phyloP scores from a whole-genome alignment of 2,888 invertebrate genomes.

The Pogonocherus hispidulus region DNA sequence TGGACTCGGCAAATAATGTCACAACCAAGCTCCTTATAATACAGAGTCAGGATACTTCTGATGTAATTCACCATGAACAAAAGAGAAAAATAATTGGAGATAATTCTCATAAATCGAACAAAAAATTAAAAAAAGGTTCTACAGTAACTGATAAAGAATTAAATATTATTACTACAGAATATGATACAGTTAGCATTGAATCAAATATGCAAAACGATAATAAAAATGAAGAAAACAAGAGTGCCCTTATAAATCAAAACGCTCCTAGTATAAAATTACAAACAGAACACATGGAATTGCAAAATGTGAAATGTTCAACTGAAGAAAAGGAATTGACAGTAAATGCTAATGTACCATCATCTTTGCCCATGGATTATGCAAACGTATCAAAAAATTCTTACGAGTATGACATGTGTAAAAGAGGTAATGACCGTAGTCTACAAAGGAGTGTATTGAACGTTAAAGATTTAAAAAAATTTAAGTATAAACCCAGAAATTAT shows the following conservation, averaged over 20 bases:
- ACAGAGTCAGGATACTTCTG: background rate
- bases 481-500: background rate
- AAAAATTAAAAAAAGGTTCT: conserved; percentile 2
- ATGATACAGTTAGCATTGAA: conserved; percentile 20
- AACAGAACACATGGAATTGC: too few relatives aligned
- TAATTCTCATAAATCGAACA: background rate
- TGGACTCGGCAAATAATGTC: background rate
- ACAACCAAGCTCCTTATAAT: background rate
- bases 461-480: too few relatives aligned
- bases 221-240: background rate
- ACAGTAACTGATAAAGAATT: conserved; percentile 41
- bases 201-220: background rate
- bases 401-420: background rate
- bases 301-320: too few relatives aligned
- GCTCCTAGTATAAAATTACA: too few relatives aligned
- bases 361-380: too few relatives aligned
- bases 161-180: conserved; percentile 27
- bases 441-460: background rate
- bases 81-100: background rate
- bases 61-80: background rate
- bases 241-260: too few relatives aligned
- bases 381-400: too few relatives aligned
- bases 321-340: too few relatives aligned
- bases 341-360: too few relatives aligned
- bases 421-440: background rate